Base-by-base conservation (phyloP, 2,888 invertebrate species). In the Cremastobaeus sp. region DNA sequence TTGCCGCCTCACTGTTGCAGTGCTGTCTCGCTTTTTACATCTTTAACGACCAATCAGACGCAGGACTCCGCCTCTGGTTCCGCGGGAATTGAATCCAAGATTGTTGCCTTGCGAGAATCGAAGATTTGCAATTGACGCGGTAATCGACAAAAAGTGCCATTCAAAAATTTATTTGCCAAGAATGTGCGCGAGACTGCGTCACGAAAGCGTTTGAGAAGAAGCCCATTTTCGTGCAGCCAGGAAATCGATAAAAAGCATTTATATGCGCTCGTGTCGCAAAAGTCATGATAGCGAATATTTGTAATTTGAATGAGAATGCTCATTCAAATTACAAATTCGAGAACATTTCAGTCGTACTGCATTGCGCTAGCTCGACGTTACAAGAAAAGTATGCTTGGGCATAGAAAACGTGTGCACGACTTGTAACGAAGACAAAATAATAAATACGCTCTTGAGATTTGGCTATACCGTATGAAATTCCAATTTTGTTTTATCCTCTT, bases 1-100 rank as follows among this genome's bases (percentile, higher is more conserved):
- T 50, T 52, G 15, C 5, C 34, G 30, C 35, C 9, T 30, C 5
- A 5, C 8, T 30, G 4, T 11, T 48, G 15, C 17, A 18, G 8
- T 14, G 1, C 21, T 37, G 21, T 52, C 21, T 43, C 18, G 21
- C 48, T 8, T 3, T 28, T 12, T 28, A 39, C 34, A 4, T 11
- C 32, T 37, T 18, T 50, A 52, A 43, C 34, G 64, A 52, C 21
- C 12, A 68, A 74, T 69, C 57, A 65, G 54, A 74, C 52, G 64
- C 64, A 60, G 37, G 65, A 48, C 59, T 48, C 55, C 28, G 54
- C 52, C 57, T 68, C 77, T 76, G 70, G 74, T 77, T 72, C 64
- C 57, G 21, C 66, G 64, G 70, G 68, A 75, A 78, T 76, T 77
- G 70, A 78, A 79, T 76, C 74, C 37, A 28, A 47, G 30, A 59